Conservation (phyloP, 2,113 vertebrate genomes). For the Chionis minor region DNA sequence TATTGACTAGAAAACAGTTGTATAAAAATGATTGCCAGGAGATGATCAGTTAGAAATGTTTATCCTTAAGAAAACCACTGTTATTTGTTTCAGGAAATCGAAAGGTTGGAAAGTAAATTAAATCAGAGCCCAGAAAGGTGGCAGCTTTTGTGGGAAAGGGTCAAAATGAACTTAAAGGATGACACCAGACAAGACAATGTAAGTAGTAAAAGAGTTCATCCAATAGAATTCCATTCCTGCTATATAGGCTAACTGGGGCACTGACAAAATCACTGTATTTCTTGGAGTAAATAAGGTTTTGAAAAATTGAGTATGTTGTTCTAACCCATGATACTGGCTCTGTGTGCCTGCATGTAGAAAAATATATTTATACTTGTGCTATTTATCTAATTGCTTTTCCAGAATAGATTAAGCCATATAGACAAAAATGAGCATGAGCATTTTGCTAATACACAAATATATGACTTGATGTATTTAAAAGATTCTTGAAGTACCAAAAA, state of each 20-base stretch:
- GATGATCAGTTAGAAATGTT: neutral
- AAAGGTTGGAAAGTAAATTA: conserved; percentile 88
- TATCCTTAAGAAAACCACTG: conserved; percentile 10
- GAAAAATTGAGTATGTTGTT: neutral
- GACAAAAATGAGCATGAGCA: neutral
- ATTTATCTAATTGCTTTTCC: neutral
- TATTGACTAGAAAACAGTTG: neutral
- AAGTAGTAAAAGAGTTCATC: conserved; percentile 41
- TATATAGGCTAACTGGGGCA: neutral
- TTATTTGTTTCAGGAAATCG: conserved; percentile 86
- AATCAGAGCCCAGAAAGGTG: conserved; percentile 89
- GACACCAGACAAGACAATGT: conserved; percentile 87
- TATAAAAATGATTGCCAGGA: neutral
- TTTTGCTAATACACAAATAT: neutral
- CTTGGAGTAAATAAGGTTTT: conserved; percentile 21
- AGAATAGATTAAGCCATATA: neutral
- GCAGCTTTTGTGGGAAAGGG: conserved; percentile 90
- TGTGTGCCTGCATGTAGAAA: neutral
- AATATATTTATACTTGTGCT: neutral
- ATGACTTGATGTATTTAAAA: neutral
- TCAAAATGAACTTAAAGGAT: conserved; percentile 86
- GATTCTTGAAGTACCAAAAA: neutral
- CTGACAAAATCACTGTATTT: neutral
- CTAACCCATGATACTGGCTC: neutral
- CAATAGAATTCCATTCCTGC: neutral